These are phyloP conservation scores for Rachycentron canadum DNA, from an alignment of 2,797 vertebrate genomes.

Conservation along the genomic window DNA sequence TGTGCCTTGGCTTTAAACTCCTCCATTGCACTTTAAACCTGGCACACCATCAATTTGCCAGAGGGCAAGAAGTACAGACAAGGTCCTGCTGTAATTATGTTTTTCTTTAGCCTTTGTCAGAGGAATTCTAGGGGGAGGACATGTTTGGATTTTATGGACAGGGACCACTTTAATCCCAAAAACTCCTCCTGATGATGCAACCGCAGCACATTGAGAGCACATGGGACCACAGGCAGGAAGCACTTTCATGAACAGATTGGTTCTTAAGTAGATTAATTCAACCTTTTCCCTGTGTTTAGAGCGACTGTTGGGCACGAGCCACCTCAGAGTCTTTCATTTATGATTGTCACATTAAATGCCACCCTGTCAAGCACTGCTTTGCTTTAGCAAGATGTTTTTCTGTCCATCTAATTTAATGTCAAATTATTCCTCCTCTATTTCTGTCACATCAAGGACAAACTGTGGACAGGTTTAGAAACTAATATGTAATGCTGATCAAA, in stretches of 20 bases:
- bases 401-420: neutral
- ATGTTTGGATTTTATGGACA: constrained; percentile 2
- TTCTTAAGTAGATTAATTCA: too few species aligned
- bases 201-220: neutral
- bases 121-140: neutral
- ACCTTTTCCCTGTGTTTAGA: too few species aligned
- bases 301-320: too few species aligned
- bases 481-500: neutral
- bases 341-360: neutral
- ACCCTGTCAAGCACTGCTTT: neutral
- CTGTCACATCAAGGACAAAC: neutral
- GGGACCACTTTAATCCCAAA: neutral
- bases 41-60: constrained; percentile 17
- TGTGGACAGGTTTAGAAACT: neutral
- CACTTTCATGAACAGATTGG: too few species aligned
- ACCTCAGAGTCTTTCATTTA: neutral
- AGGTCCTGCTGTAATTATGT: constrained; percentile 14
- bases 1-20: constrained; percentile 24
- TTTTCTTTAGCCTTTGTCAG: constrained; percentile 2
- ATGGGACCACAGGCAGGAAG: neutral
- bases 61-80: constrained; percentile 7
- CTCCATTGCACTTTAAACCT: constrained; percentile 39
- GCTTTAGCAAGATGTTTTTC: neutral
- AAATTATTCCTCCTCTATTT: neutral
- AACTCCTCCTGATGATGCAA: neutral